phyloP scores from a whole-genome alignment of 1,140 invertebrate genomes.

The Bombus breviceps region DNA sequence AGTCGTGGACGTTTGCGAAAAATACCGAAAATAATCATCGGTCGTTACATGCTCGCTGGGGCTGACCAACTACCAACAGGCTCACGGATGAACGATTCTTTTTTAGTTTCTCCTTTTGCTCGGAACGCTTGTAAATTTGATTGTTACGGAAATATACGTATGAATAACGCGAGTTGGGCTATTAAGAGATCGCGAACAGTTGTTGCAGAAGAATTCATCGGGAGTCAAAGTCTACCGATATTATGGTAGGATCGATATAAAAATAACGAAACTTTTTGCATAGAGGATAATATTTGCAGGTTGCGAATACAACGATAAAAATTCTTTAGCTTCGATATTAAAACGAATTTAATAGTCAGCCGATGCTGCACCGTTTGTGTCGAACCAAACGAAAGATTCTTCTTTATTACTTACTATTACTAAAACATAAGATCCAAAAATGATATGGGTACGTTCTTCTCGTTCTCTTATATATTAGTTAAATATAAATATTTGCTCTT shows the following conservation, averaged over 20 bases:
- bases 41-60: background rate
- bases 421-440: no score
- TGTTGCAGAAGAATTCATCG: background rate
- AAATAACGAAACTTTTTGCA: background rate
- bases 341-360: background rate
- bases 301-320: background rate
- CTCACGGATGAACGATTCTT: background rate
- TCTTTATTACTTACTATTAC: background rate
- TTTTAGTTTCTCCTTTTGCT: background rate
- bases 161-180: background rate
- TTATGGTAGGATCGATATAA: background rate
- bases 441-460: no score
- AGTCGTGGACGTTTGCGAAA: conserved; percentile 43
- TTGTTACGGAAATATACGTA: conserved; percentile 19
- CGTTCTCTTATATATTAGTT: no score
- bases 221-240: background rate
- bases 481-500: no score
- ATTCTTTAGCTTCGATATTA: background rate
- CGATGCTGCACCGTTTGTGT: background rate
- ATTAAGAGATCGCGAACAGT: background rate
- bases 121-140: background rate
- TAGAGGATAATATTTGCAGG: no score
- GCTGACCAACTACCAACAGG: background rate
- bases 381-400: background rate
- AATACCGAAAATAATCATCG: conserved; percentile 48